These are phyloP conservation scores for Romanogobio albipinnatus DNA, from an alignment of 2,113 vertebrate genomes.

Conservation along the genomic window DNA sequence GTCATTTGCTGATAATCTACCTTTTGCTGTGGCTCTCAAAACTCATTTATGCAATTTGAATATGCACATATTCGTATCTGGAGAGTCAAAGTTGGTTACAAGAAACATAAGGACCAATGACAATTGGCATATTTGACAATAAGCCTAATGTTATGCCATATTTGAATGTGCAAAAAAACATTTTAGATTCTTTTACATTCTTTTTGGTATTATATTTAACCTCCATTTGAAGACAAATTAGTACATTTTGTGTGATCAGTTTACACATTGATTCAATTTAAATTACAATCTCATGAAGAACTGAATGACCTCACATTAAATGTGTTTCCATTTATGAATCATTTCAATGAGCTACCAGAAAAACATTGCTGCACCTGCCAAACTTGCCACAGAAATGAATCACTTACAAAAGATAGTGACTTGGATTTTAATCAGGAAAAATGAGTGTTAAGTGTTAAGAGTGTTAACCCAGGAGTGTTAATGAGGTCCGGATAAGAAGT, in stretches of 20 bases:
- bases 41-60: neutral
- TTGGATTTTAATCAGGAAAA: constrained; percentile 62
- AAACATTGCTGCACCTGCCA: constrained; percentile 57
- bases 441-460: constrained; percentile 45
- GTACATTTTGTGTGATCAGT: constrained; percentile 2
- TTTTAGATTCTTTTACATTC: neutral
- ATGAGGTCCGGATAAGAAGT: constrained; percentile 47
- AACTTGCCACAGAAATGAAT: constrained; percentile 55
- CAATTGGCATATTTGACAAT: neutral
- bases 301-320: neutral
- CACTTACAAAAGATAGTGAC: constrained; percentile 51
- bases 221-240: neutral
- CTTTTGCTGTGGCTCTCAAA: neutral
- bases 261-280: constrained; percentile 14
- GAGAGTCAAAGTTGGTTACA: neutral
- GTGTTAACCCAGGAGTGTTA: constrained; percentile 46
- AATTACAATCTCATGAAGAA: constrained; percentile 1
- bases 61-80: neutral
- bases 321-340: neutral
- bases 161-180: neutral
- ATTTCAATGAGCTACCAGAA: constrained; percentile 1
- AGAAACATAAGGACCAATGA: neutral
- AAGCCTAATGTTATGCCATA: neutral
- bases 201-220: neutral
- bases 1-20: neutral